Percentiles rank a stretch among this genome's conserved stretches.
Conservation (phyloP, 2,797 vertebrate species). For the Neomorphus geoffroyi region DNA sequence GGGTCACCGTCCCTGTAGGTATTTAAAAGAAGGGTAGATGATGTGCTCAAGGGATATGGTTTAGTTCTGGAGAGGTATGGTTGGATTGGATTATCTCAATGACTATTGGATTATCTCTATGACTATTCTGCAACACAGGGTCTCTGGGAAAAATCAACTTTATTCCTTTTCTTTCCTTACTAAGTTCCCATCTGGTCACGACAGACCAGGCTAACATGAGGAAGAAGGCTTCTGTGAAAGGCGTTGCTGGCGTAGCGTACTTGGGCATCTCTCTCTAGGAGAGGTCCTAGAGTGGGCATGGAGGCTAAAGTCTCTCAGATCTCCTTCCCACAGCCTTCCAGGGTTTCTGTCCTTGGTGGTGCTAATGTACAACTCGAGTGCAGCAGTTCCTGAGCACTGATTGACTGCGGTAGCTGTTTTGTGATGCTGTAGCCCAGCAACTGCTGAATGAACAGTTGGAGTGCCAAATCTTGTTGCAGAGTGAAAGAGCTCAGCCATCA, state of each 20-base stretch:
- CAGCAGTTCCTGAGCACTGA: not conserved
- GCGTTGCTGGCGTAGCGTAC: not conserved
- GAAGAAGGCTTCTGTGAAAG: not conserved
- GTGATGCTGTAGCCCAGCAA: not conserved
- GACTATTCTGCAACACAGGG: not conserved
- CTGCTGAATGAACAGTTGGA: not conserved
- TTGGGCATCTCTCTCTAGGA: not conserved
- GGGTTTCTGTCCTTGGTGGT: not conserved
- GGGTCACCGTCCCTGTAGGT: too few relatives aligned
- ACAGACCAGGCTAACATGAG: not conserved
- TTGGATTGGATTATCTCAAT: too few relatives aligned
- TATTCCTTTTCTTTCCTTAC: not conserved
- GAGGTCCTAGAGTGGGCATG: not conserved
- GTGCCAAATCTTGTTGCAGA: conserved; percentile 73
- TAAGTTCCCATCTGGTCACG: not conserved
- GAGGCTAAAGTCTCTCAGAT: not conserved
- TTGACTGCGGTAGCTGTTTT: not conserved
- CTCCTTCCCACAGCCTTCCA: not conserved
- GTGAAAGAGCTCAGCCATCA: conserved; percentile 90
- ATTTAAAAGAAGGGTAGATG: too few relatives aligned
- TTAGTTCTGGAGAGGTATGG: too few relatives aligned
- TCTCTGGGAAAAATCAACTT: not conserved
- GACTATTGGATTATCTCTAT: too few relatives aligned
- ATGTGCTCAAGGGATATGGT: too few relatives aligned
- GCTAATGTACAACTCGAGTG: not conserved